Conservation (phyloP, 2,113 vertebrate genomes). For the Microtus montanus region DNA sequence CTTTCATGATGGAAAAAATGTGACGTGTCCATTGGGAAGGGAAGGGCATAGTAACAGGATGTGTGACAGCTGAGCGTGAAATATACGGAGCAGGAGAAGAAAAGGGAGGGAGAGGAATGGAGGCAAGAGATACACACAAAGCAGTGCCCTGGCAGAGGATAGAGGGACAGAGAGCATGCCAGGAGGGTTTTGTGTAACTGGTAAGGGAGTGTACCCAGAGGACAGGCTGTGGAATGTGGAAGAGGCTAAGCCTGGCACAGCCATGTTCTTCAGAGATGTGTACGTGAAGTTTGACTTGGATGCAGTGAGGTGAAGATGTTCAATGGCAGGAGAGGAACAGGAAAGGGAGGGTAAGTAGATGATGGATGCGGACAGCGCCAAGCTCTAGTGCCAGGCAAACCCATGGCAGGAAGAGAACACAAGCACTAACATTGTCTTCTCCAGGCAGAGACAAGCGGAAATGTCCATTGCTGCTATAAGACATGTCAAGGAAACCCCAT, state of each 20-base stretch:
- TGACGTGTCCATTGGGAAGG: neutral
- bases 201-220: accelerated
- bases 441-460: neutral
- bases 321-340: neutral
- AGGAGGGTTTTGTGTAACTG: neutral
- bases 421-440: neutral
- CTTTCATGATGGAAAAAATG: neutral
- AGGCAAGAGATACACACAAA: neutral
- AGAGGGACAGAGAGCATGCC: neutral
- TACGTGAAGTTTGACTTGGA: neutral
- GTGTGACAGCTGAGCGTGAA: neutral
- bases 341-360: neutral
- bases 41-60: neutral
- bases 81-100: accelerated
- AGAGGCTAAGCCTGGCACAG: too few relatives aligned
- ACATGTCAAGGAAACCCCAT: neutral
- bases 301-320: neutral
- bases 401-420: neutral
- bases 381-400: neutral
- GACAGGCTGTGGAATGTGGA: accelerated
- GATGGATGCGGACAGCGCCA: neutral
- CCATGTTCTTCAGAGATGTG: neutral
- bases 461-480: neutral
- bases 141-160: neutral
- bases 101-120: neutral